Evolutionary conservation across 2,888 invertebrate species (phyloP), one percentile per base, ranked within the genome.

Genomic region (Pterobdella sp.): DNA sequence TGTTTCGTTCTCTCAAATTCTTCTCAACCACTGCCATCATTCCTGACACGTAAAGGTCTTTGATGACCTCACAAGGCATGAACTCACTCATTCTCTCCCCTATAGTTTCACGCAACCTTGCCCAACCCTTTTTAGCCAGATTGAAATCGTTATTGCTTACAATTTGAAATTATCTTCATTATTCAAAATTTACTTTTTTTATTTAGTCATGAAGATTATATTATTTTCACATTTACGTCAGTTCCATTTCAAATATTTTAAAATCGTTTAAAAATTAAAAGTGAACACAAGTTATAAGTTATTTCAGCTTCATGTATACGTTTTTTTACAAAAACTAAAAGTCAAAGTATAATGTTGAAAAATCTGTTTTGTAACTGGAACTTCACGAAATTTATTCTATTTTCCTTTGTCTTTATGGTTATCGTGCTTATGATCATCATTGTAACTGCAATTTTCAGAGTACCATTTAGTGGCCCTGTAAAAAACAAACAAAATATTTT

Each of bases 41-140:
- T 0, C 63, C 63, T n/a, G 71, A 71, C n/a, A 71, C 63, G 34
- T 35, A 71, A 35, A 71, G 71, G 36, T 63, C 31, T 34, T 63
- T 56, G 22, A 71, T 18, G 1, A 71, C 36, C 26, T 26, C 34
- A 26, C 35, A 31, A 14, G 35, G 63, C 2, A n/a, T n/a, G 63
- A 60, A 71, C 22, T 71, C 71, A 35, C 22, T 71, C 71, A 71
- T 71, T 14, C 34, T 36, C 35, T 31, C 35, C 7, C 70, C 70
- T 18, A 70, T 49, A 18, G 35, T 34, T 22, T 37, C 31, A n/a
- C 31, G 26, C 31, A 70, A 18, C 29, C 29, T 31, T n/a, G 1
- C 49, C 70, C 71, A 71, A 2, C 34, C 35, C 26, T 31, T 1
- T 42, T 22, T 56, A 18, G n/a, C n/a, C 60, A 56, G 60, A 65